Evolutionary conservation across 2,888 invertebrate species (phyloP), one percentile per base, ranked within the genome.

Genomic region (Herminia tarsipennalis): DNA sequence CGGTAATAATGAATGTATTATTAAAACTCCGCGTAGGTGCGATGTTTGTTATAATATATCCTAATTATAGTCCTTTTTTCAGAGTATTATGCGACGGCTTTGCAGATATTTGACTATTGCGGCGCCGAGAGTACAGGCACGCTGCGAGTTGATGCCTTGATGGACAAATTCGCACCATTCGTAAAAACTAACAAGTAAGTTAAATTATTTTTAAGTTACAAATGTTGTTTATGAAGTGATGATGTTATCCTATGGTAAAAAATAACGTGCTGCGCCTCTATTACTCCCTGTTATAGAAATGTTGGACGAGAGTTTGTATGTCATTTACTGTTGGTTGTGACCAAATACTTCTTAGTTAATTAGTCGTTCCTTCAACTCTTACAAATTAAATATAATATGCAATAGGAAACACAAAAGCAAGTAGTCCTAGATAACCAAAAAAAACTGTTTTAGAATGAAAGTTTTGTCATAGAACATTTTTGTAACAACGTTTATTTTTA

Each of bases 141-240:
- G 52, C 66, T 90, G 57, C 78, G 78, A 50, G 88, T 90, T 34
- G 81, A 88, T 57, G 70, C 75, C 27, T 73, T 91, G 45, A 89
- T 91, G 88, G 86, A 88, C 48, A 87, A 87, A 69, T 88, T 88
- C 61, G 81, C 86, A 47, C 88, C 89, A 38, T 86, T 83, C 57
- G 76, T 88, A 33, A 87, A 87, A 70, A 86, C 86, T 55, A 85
- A 88, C 72, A 89, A 88, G 91, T 91, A 69, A 84, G 89, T 36
- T 25, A 10, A n/a, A 39, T 20, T 53, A 28, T 43, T 21, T 36
- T 22, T 17, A 17, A 44, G 3, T 4, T 16, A 10, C 6, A n/a
- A 12, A 2, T 4, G 28, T 2, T 8, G 6, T 18, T 3, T 21
- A 17, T 2, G 28, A 24, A 10, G 27, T 42, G 32, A 20, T 10